Evolutionary conservation across 2,888 invertebrate genomes (phyloP), one percentile per base, ranked within the genome.

Genomic region (Pegoplata infirma): DNA sequence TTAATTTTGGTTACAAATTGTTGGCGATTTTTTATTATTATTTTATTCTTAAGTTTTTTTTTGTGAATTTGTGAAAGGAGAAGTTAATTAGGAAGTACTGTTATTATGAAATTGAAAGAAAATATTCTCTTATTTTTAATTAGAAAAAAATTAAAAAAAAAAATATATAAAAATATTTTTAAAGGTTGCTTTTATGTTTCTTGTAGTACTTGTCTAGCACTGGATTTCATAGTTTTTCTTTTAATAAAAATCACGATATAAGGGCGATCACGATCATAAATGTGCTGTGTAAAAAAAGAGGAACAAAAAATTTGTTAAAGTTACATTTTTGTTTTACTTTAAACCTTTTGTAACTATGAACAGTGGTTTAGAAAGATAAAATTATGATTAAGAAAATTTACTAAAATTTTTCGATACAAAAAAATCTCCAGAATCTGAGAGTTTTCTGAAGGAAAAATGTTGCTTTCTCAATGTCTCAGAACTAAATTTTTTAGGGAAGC

Each of bases 181-280:
- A n/a, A n/a, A 40, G n/a, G n/a, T n/a, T n/a, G n/a, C 12, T 1
- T 36, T 1, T 10, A 40, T 40, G n/a, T 5, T 25, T 5, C 36
- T n/a, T 40, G 12, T n/a, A 12, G 4, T n/a, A 40, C n/a, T 40
- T 40, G 36, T n/a, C 5, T 40, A n/a, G n/a, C n/a, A 28, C 21
- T 68, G 67, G 72, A 64, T 55, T 74, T 51, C 25, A 73, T 73
- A 81, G 74, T 80, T 80, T 80, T 73, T 77, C 80, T 78, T 77
- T 80, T 77, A 80, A 78, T 68, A 81, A 83, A 82, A 83, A 83
- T 84, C 84, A 84, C 84, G 85, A 84, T 84, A 82, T 83, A 82
- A 83, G 82, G 80, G 82, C 83, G 81, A 84, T 84, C 85, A 85
- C 85, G 85, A 85, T 83, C 83, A 71, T 80, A 82, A 81, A 81